Conservation (phyloP, 1,140 invertebrate species). For the Cepaea nemoralis region DNA sequence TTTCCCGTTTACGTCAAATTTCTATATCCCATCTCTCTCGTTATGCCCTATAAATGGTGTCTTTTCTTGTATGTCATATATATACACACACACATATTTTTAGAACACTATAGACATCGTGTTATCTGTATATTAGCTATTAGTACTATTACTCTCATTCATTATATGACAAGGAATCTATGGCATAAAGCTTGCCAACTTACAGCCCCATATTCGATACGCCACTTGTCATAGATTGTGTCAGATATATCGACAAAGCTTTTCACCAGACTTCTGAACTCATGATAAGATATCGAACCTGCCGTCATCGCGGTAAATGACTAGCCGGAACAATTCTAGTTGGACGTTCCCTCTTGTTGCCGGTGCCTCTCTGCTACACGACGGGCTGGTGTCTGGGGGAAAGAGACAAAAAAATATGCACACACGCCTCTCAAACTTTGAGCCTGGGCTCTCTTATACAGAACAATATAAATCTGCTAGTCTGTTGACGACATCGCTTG, state of each 20-base stretch:
- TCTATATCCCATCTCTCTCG: too few species aligned
- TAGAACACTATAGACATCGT: too few species aligned
- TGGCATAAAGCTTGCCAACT: too few species aligned
- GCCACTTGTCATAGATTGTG: constrained; percentile 47
- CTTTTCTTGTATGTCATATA: too few species aligned
- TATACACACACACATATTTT: too few species aligned
- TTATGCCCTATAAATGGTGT: too few species aligned
- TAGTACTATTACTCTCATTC: too few species aligned
- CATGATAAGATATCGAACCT: constrained; percentile 58
- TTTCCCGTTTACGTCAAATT: too few species aligned
- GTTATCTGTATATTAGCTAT: too few species aligned
- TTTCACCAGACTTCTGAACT: constrained; percentile 50
- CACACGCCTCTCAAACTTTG: neutral
- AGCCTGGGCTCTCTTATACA: neutral
- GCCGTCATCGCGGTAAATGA: constrained; percentile 49
- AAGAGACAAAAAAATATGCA: neutral
- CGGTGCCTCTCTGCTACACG: neutral
- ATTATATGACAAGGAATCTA: too few species aligned
- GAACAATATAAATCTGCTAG: neutral
- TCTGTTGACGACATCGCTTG: neutral
- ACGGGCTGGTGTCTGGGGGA: neutral
- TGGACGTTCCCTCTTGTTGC: neutral
- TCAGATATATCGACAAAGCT: constrained; percentile 49
- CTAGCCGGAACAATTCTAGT: neutral
- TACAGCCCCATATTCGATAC: constrained; percentile 17